Evolutionary conservation across 2,888 invertebrate genomes (phyloP).

Genomic region (Sphecodes monilicornis): DNA sequence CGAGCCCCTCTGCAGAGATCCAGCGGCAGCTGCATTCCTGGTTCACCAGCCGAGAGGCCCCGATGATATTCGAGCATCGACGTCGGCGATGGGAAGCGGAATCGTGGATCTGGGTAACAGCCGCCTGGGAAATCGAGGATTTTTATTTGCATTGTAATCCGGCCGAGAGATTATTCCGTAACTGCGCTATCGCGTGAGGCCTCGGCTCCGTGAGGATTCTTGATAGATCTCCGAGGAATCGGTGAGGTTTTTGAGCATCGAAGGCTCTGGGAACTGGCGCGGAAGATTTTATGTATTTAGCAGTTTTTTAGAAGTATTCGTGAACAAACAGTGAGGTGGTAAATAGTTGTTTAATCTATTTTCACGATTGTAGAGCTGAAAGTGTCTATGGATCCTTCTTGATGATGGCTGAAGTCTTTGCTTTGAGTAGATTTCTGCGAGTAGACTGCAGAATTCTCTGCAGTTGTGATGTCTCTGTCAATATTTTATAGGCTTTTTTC

Average conservation of each 20-base stretch:
- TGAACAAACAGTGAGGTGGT: background rate
- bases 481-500: too few species aligned
- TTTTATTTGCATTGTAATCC: conserved; percentile 1
- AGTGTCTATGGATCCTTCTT: background rate
- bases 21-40: conserved; percentile 16
- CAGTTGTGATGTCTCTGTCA: too few species aligned
- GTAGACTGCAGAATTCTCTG: too few species aligned
- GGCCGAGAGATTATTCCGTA: background rate
- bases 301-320: background rate
- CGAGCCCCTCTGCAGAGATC: background rate
- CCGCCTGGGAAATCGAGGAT: background rate
- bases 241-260: background rate
- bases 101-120: background rate
- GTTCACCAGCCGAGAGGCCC: background rate
- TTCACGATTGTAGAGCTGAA: background rate
- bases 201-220: background rate
- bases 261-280: background rate
- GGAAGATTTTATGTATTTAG: background rate
- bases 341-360: background rate
- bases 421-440: too few species aligned
- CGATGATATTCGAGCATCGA: conserved; percentile 16
- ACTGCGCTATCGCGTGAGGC: background rate
- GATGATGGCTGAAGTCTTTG: too few species aligned
- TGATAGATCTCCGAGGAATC: background rate
- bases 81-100: background rate